Evolutionary conservation across 2,888 invertebrate genomes (phyloP), one percentile per base, ranked within the genome.

Genomic region (Nomada goodeniana): DNA sequence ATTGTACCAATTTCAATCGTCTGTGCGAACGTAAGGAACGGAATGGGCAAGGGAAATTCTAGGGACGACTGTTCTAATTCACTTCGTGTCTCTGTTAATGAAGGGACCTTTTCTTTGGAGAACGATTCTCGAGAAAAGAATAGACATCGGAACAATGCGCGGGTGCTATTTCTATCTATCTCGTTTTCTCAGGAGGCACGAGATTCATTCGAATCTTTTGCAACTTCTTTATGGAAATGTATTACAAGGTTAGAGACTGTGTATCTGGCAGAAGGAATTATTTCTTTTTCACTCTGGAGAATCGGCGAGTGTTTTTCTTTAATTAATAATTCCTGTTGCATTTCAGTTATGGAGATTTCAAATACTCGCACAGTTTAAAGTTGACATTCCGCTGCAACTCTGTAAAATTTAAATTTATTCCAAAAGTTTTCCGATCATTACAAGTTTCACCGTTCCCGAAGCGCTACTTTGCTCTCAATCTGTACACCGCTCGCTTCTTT

Each of bases 1-100:
- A 36, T 36, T 36, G 36, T 36, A 36, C 36, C 7, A 9, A 36
- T 36, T 36, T 36, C 9, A 36, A 7, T 36, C 36, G 36, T 36
- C 36, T 5, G 36, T 53, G 20, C 53, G n/a, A 7, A n/a, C 29
- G 7, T 18, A 53, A 20, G n/a, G 20, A 53, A 53, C 9, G 53
- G 10, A 10, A 20, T n/a, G 20, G 18, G n/a, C 29, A 20, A 23
- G 44, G 26, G 15, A n/a, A 64, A 59, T 59, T 59, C 53, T 20
- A 50, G 23, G 18, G 26, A 50, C 4, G 47, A 20, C 13, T 52
- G 80, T 44, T 70, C 70, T 70, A 80, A 80, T 80, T 78, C 77
- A n/a, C 29, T 65, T 26, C 44, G 29, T 55, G 59, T 18, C 50
- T 73, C 44, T 20, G 67, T 59, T 53, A 80, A 80, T 1, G 73